phyloP scores from a whole-genome alignment of 1,140 invertebrate species.

The Tribolium madens region DNA sequence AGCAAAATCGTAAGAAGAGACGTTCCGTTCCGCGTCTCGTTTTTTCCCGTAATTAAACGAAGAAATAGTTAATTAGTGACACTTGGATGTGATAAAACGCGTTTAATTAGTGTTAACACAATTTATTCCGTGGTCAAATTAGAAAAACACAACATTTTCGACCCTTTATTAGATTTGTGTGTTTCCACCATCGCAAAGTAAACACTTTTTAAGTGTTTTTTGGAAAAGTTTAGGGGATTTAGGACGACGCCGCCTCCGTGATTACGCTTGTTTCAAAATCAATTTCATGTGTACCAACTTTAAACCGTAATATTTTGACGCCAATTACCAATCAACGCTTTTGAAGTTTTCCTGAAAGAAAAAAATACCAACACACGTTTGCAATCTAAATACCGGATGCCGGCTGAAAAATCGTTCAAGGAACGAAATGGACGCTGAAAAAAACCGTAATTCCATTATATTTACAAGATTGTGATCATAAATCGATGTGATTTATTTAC shows the following conservation, averaged over 20 bases:
- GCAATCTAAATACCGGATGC: slow-evolving; percentile 37
- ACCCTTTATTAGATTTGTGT: too few relatives aligned
- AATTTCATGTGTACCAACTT: background rate
- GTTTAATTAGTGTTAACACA: slow-evolving; percentile 29
- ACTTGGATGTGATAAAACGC: slow-evolving; percentile 23
- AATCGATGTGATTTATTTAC: slow-evolving; percentile 6
- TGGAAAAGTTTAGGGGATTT: background rate
- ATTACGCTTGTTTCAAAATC: slow-evolving; percentile 1
- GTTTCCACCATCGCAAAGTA: too few relatives aligned
- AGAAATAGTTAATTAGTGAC: slow-evolving; percentile 20
- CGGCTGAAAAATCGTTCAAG: slow-evolving; percentile 4
- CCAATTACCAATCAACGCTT: slow-evolving; percentile 29
- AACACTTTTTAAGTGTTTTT: background rate
- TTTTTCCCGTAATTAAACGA: background rate
- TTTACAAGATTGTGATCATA: background rate
- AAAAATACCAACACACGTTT: slow-evolving; percentile 6
- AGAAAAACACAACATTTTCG: too few relatives aligned
- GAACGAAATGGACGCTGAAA: background rate
- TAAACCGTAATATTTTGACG: slow-evolving; percentile 29
- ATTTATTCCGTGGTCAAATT: too few relatives aligned
- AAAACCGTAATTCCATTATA: background rate
- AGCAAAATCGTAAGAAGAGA: background rate
- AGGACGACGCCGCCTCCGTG: background rate
- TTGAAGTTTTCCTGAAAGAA: slow-evolving; percentile 27
- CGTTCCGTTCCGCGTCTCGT: background rate